A percentile compares a stretch with the other conserved stretches of the same genome.
These are phyloP conservation scores for Corbicula japonica DNA, from an alignment of 2,888 invertebrate genomes.

Conservation along the genomic window DNA sequence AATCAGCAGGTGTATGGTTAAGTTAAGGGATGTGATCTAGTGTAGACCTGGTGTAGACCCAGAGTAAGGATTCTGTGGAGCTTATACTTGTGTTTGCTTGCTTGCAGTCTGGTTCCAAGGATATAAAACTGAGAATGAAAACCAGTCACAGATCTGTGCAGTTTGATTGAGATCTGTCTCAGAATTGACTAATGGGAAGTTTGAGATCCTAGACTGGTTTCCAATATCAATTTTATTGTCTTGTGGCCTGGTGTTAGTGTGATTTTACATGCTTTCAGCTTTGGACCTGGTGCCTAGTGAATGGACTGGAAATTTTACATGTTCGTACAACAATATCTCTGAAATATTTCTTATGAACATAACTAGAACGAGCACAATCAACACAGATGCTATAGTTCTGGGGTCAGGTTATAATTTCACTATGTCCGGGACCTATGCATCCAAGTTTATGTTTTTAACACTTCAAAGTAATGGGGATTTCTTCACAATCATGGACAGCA, in stretches of 20 bases:
- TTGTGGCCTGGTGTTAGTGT: background rate
- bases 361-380: conserved; percentile 48
- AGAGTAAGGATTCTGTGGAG: no score
- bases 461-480: conserved; percentile 39
- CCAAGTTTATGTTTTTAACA: conserved; percentile 34
- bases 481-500: conserved; percentile 21
- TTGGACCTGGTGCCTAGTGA: conserved; percentile 48
- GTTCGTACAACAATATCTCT: conserved; percentile 30
- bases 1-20: no score
- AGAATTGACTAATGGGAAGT: no score
- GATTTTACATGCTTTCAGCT: conserved; percentile 33
- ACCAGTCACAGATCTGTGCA: no score
- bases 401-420: conserved; percentile 34
- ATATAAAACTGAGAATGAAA: no score
- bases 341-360: conserved; percentile 51
- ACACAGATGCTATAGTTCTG: conserved; percentile 33
- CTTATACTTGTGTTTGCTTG: no score
- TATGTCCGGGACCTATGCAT: conserved; percentile 52
- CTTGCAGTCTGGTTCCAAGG: no score
- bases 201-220: conserved; percentile 22
- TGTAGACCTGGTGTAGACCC: no score
- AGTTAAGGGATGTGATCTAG: no score
- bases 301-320: conserved; percentile 59
- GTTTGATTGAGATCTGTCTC: no score
- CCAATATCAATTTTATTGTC: background rate